phyloP scores from a whole-genome alignment of 53 echinoderm and acorn worm genomes.

The Mesocentrotus franciscanus region DNA sequence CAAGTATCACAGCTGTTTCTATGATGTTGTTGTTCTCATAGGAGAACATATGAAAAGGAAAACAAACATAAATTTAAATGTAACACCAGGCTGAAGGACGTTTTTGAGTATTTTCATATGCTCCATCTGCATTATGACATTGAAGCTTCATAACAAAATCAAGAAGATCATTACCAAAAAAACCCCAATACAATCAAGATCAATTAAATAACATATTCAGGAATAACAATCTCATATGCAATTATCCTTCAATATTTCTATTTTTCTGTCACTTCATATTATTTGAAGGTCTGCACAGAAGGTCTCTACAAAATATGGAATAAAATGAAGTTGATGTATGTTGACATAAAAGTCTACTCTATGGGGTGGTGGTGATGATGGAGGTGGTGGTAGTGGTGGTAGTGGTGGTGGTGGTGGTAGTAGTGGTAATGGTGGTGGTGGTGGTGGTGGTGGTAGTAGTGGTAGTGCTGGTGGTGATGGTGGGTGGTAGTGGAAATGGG shows the following conservation, averaged over 20 bases:
- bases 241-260: background rate
- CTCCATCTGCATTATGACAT: background rate
- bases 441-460: background rate
- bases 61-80: background rate
- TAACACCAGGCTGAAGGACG: background rate
- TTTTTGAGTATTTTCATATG: background rate
- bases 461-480: background rate
- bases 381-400: background rate
- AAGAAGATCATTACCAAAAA: too few relatives aligned
- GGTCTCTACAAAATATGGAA: background rate
- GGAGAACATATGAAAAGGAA: background rate
- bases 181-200: background rate
- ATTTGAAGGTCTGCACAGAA: background rate
- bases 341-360: too few relatives aligned
- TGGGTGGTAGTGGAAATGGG: background rate
- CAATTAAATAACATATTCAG: background rate
- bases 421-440: conserved; percentile 10
- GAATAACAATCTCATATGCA: background rate
- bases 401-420: background rate
- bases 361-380: background rate
- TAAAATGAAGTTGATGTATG: too few relatives aligned
- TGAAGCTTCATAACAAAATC: background rate
- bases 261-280: background rate
- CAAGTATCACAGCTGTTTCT: conserved; percentile 32
- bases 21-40: background rate